Evolutionary conservation across 2,797 vertebrate species (phyloP), one percentile per base, ranked within the genome.

Genomic region (Parauchenoglanis punctatus): DNA sequence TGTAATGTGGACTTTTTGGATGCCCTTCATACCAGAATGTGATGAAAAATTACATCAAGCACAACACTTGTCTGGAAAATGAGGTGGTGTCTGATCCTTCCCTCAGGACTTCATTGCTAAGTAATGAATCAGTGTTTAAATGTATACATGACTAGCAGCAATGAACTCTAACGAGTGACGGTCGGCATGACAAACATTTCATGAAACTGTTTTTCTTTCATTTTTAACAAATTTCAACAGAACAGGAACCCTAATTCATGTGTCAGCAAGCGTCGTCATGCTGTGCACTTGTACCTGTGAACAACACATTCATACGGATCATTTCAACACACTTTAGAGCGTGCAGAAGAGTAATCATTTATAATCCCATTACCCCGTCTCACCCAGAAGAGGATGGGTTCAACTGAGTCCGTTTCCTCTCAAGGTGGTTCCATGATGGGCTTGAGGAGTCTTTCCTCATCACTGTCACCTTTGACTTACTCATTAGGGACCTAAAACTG

Each of bases 71-170:
- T 8, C 40, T 44, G 31, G 8, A 25, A 70, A 56, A 85, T 20
- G 58, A 81, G 84, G 10, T 67, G 63, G 67, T 77, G 81, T 20
- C 77, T 63, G 84, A 76, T 81, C 85, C 88, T 84, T 88, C 10
- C 54, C 7, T 65, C 44, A 77, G 84, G 86, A 84, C 59, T 63
- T 35, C 15, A 58, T 11, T 56, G 82, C 75, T 13, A 81, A 73
- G 52, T 52, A 20, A 65, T 73, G 61, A 85, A 59, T 67, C 52
- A 13, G 40, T 7, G 54, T 83, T 25, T 59, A 77, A 73, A 87
- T 59, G 10, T 20, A 63, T 70, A 70, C 54, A 59, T 59, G 56
- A 59, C 8, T 18, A 80, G 31, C 52, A 56, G 75, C n/a, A 20
- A 18, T 56, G 17, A 77, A 77, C 28, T 25, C 12, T n/a, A 1